Base-by-base conservation (phyloP, 1,140 invertebrate species). In the Leptinotarsa undecemlineata region DNA sequence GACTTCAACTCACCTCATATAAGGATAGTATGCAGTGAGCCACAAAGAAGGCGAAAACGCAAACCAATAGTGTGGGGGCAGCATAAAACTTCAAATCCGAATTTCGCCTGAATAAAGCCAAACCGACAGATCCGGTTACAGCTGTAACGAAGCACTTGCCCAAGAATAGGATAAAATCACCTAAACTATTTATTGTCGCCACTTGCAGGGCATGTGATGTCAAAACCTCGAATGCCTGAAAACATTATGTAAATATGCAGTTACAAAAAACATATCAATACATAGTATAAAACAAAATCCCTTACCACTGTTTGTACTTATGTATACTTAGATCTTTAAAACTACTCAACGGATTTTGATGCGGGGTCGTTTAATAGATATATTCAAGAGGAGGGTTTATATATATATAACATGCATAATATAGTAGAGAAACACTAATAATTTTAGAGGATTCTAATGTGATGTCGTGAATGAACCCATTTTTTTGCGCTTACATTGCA, bases 151-250 rank as follows among this genome's bases (percentile, higher is more conserved):
- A 92, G 81, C 93, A 92, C 88, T 98, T 98, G 42, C 94, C 95
- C 68, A 98, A 84, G 82, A 99, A 97, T 6, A 99, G 87, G 64
- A 98, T 93, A 84, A 98, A 98, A 85, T 98, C 96, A 11, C 96
- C 96, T 48, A 98, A 90, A 79, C 94, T 94, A 85, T 98, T 98
- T 64, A 98, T 95, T 0, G 96, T 95, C 14, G 94, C 92, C 73
- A 98, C 91, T 89, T 96, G 91, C 48, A 98, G 83, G 3, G 92
- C 93, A 86, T 98, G 97, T 78, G 89, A 91, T 5, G 92, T 90
- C 77, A 97, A 88, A 1, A 94, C 92, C 79, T 89, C 90, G 86
- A 96, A 96, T n/a, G 95, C 94, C 93, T 95, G 78, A 86, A 86
- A 57, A 57, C 11, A 57, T n/a, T 17, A 57, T 26, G 15, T 17